These are phyloP conservation scores for Pegoplata infirma DNA, from an alignment of 2,888 invertebrate genomes.

Conservation along the genomic window DNA sequence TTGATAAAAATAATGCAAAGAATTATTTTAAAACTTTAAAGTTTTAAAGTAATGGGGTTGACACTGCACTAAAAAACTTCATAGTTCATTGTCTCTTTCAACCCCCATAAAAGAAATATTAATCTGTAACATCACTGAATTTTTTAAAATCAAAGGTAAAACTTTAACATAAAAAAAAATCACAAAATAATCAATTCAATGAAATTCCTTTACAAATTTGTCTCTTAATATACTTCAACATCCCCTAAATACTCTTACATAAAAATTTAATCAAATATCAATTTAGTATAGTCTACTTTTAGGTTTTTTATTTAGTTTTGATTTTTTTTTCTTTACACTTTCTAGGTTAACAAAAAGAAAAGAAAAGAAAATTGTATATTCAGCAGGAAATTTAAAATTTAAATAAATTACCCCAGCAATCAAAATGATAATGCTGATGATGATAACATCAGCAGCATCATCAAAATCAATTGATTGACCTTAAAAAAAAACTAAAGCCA, in stretches of 20 bases:
- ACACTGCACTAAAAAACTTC: no score
- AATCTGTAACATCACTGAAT: no score
- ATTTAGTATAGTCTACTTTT: slow-evolving; percentile 12
- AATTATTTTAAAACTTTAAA: no score
- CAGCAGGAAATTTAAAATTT: slow-evolving; percentile 53
- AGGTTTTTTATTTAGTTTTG: background rate
- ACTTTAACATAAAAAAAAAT: background rate
- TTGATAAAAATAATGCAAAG: no score
- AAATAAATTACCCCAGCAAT: slow-evolving; percentile 50
- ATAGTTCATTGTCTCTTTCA: background rate
- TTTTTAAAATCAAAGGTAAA: background rate
- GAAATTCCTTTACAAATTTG: slow-evolving; percentile 24
- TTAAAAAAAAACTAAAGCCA: slow-evolving; percentile 4
- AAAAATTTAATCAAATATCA: slow-evolving; percentile 45
- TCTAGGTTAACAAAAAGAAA: background rate
- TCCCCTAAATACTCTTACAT: background rate
- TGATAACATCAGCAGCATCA: slow-evolving; percentile 23
- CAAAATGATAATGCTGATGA: slow-evolving; percentile 32
- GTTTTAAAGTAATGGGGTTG: no score
- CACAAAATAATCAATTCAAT: background rate
- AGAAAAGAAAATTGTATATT: slow-evolving; percentile 32
- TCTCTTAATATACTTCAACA: background rate
- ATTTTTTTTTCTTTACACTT: background rate
- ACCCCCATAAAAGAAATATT: no score
- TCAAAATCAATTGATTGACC: slow-evolving; percentile 57